These are phyloP conservation scores for Serinus canaria DNA, from an alignment of 2,113 vertebrate species.

Conservation along the genomic window DNA sequence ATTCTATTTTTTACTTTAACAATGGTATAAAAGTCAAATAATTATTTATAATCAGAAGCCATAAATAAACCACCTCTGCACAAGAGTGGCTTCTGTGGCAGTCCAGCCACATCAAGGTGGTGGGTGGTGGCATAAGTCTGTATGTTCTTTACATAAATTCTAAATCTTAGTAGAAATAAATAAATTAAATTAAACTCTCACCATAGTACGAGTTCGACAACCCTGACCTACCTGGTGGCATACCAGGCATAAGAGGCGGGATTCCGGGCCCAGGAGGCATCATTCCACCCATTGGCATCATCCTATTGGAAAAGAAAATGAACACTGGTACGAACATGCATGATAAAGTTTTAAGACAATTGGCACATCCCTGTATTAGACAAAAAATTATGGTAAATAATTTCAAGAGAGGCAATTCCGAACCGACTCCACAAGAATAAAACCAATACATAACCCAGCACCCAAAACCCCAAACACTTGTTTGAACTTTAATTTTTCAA, in stretches of 20 bases:
- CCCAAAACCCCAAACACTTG: not conserved
- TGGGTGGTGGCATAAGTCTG: not conserved
- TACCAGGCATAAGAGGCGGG: conserved; percentile 82
- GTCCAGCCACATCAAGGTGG: not conserved
- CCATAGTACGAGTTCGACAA: conserved; percentile 33
- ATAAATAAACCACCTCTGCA: not conserved
- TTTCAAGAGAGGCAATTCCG: not conserved
- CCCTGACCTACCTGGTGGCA: conserved; percentile 79
- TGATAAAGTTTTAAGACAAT: not conserved
- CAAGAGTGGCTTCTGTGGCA: not conserved
- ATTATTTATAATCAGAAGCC: not conserved
- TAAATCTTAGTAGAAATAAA: not conserved
- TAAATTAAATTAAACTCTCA: conserved; percentile 20
- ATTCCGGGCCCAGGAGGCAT: conserved; percentile 88
- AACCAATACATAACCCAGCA: not conserved
- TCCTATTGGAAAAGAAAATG: conserved; percentile 71
- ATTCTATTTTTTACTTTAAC: not conserved
- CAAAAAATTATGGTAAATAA: not conserved
- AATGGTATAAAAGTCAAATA: not conserved
- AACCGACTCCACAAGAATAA: not conserved
- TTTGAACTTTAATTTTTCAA: not conserved
- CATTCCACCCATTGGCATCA: conserved; percentile 91
- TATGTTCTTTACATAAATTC: not conserved
- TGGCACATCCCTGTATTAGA: conserved; percentile 19
- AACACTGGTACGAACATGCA: not conserved